A percentile compares a stretch with the other conserved stretches of the same genome.
Conservation (phyloP, 2,888 invertebrate species). For the Peribatodes rhomboidaria region DNA sequence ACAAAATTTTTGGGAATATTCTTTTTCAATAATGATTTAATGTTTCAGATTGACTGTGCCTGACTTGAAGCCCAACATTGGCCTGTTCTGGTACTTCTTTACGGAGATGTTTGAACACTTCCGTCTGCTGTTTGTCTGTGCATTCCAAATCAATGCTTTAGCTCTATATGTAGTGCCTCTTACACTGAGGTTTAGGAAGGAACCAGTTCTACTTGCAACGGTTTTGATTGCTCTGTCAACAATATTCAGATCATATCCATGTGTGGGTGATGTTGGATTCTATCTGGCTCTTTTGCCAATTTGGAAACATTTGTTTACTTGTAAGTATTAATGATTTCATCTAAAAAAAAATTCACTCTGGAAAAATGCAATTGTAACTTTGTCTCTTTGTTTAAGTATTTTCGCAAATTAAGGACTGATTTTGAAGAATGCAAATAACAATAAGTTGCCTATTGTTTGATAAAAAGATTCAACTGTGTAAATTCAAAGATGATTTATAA, state of each 20-base stretch:
- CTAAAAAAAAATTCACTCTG: no score
- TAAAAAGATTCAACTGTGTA: no score
- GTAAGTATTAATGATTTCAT: slow-evolving; percentile 89
- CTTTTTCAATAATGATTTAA: no score
- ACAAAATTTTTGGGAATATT: no score
- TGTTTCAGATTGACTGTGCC: slow-evolving; percentile 93
- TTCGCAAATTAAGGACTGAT: no score
- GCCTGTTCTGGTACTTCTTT: slow-evolving; percentile 99
- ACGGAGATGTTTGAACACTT: slow-evolving; percentile 99
- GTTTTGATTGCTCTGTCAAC: slow-evolving; percentile 93
- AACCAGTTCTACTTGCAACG: slow-evolving; percentile 93
- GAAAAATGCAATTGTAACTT: no score
- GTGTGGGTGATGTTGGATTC: slow-evolving; percentile 97
- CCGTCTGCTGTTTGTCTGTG: slow-evolving; percentile 96
- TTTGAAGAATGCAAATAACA: no score
- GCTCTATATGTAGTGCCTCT: slow-evolving; percentile 96
- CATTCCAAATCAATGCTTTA: slow-evolving; percentile 98
- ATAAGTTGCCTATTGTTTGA: no score
- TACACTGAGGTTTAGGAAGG: slow-evolving; percentile 91
- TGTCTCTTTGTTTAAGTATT: no score
- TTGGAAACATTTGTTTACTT: slow-evolving; percentile 95
- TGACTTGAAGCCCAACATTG: slow-evolving; percentile 98
- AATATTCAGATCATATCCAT: slow-evolving; percentile 98
- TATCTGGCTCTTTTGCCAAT: slow-evolving; percentile 96
- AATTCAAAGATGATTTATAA: no score